phyloP scores from a whole-genome alignment of 64 coral and sea anemone genomes.

The Montipora foliosa region DNA sequence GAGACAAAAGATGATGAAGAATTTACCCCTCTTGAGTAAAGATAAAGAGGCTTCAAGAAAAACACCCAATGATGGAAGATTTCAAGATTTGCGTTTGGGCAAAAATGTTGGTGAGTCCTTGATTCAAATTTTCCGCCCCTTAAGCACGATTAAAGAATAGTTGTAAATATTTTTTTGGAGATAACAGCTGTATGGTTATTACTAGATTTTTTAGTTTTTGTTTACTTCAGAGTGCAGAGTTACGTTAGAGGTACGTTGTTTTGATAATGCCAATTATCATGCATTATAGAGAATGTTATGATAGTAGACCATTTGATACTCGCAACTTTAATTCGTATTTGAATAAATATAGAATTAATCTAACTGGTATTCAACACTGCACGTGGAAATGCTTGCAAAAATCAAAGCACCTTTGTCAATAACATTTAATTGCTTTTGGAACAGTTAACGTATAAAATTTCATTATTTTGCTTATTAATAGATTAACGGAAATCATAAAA shows the following conservation, averaged over 20 bases:
- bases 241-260: background rate
- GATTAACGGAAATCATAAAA: conserved; percentile 32
- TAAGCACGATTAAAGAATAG: conserved; percentile 14
- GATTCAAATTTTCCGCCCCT: background rate
- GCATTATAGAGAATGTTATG: too few relatives aligned
- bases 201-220: background rate
- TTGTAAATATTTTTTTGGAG: background rate
- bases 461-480: background rate
- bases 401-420: too few relatives aligned
- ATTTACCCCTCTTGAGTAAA: conserved; percentile 10
- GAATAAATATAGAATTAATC: too few relatives aligned
- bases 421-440: background rate
- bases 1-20: conserved; percentile 2
- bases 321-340: too few relatives aligned
- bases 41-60: conserved; percentile 15
- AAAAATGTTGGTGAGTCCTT: conserved; percentile 72
- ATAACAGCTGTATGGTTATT: background rate
- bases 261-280: too few relatives aligned
- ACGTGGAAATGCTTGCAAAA: too few relatives aligned
- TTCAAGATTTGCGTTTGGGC: conserved; percentile 35
- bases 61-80: background rate
- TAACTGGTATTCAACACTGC: too few relatives aligned
- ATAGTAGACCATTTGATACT: too few relatives aligned
- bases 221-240: background rate
- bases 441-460: background rate